These are phyloP conservation scores for Neodon shergylaensis DNA, from an alignment of 2,113 vertebrate genomes.

Conservation along the genomic window DNA sequence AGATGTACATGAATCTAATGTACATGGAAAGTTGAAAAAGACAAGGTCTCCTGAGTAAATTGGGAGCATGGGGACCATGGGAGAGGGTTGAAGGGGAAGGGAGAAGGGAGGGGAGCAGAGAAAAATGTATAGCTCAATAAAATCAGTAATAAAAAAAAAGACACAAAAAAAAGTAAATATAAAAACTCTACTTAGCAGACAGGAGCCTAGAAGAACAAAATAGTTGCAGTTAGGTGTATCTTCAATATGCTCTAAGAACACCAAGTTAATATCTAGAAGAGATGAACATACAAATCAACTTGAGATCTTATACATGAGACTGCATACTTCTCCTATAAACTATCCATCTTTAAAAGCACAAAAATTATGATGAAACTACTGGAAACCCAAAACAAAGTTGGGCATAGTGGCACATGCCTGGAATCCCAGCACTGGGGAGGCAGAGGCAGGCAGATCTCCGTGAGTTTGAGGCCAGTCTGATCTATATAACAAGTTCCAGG, in stretches of 20 bases:
- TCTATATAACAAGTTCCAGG: not conserved
- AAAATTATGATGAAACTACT: conserved; percentile 6
- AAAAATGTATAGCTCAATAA: too few relatives aligned
- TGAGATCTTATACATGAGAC: not conserved
- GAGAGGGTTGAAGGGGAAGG: too few relatives aligned
- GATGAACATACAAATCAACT: not conserved
- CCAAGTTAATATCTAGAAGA: not conserved
- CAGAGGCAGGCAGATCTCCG: not conserved
- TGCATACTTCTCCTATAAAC: not conserved
- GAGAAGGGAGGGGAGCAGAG: too few relatives aligned
- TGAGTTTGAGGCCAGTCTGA: not conserved
- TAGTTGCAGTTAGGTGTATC: conserved; percentile 26
- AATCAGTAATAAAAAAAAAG: too few relatives aligned
- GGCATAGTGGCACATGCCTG: not conserved
- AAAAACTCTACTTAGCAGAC: not conserved
- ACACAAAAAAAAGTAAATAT: not conserved
- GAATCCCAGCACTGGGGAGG: not conserved
- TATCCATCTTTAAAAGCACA: not conserved
- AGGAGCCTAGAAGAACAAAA: not conserved
- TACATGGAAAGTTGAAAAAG: too few relatives aligned
- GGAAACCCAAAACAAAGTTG: not conserved
- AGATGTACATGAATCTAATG: too few relatives aligned
- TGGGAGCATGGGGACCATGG: too few relatives aligned
- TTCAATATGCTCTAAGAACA: not conserved
- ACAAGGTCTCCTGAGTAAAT: too few relatives aligned